Evolutionary conservation across 2,888 invertebrate species (phyloP).

Genomic region (Rhagonycha lutea): DNA sequence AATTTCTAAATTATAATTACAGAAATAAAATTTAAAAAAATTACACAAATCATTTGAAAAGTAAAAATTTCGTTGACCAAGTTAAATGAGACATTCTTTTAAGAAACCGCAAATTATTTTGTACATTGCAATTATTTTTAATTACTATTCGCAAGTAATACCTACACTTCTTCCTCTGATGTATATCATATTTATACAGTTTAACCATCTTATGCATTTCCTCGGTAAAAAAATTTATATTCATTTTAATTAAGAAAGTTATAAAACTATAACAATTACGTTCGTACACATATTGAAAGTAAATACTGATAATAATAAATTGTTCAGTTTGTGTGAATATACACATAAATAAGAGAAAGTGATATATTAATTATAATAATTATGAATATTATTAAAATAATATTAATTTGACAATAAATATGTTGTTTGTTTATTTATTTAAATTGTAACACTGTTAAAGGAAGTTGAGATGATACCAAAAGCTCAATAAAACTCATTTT

Average conservation of each 20-base stretch:
- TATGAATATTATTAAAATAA: neutral
- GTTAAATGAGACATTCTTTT: too few species aligned
- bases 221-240: neutral
- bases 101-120: too few species aligned
- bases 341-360: neutral
- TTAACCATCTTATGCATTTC: neutral
- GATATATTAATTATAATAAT: neutral
- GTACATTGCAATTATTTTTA: too few species aligned
- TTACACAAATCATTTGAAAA: too few species aligned
- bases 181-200: neutral
- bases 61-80: too few species aligned
- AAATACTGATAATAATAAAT: neutral
- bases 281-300: neutral
- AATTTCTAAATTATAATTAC: too few species aligned
- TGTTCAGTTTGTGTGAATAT: neutral
- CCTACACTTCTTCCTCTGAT: neutral
- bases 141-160: neutral
- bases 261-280: neutral
- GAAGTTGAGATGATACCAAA: too few species aligned
- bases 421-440: neutral
- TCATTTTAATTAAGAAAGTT: neutral
- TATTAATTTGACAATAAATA: neutral
- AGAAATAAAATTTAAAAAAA: too few species aligned
- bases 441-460: neutral
- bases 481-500: too few species aligned